Evolutionary conservation across 2,113 vertebrate species (phyloP).

Genomic region (Lycocorax pyrrhopterus): DNA sequence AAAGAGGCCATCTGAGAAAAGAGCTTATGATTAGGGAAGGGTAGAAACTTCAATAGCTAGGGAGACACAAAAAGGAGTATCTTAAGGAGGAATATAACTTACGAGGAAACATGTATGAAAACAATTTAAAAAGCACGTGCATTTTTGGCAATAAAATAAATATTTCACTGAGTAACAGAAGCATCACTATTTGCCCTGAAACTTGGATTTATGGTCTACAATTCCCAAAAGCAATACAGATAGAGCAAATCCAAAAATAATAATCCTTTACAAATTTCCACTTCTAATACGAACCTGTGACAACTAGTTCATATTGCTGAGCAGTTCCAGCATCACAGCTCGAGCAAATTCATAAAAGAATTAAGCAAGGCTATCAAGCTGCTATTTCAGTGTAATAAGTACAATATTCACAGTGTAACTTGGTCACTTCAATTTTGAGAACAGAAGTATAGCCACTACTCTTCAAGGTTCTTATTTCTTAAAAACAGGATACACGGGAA

Average conservation of each 20-base stretch:
- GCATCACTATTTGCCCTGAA: neutral
- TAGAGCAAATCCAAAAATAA: neutral
- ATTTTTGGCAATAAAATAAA: neutral
- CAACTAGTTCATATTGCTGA: neutral
- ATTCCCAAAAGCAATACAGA: neutral
- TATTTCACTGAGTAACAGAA: neutral
- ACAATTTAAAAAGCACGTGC: neutral
- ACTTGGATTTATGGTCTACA: neutral
- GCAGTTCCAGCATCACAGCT: neutral
- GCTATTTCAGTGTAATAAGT: neutral
- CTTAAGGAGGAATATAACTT: neutral
- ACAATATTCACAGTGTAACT: neutral
- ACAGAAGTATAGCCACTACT: neutral
- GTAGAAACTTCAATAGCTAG: neutral
- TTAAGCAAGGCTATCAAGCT: neutral
- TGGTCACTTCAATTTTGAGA: neutral
- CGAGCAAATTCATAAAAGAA: neutral
- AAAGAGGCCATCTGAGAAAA: neutral
- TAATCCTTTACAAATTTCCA: neutral
- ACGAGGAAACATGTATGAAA: neutral
- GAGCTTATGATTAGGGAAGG: neutral
- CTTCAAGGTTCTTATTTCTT: neutral
- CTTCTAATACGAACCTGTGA: neutral
- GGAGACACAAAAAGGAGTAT: neutral
- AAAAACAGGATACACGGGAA: neutral